Conservation (phyloP, 2,888 invertebrate genomes). For the Ormyrus thymus region DNA sequence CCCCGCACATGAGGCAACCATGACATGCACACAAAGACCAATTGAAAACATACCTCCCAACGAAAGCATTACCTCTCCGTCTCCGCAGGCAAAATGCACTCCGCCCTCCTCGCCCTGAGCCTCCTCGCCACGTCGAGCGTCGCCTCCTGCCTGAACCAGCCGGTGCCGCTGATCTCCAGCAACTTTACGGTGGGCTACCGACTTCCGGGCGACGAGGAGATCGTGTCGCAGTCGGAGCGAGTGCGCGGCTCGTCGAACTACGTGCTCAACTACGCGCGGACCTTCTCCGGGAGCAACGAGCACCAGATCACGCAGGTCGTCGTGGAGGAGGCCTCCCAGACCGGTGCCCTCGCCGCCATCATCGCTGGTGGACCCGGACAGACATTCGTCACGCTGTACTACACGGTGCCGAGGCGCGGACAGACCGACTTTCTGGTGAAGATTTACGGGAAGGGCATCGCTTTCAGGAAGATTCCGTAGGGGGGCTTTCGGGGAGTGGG, state of each 20-base stretch:
- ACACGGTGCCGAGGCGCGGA: slow-evolving; percentile 20
- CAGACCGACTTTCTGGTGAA: slow-evolving; percentile 22
- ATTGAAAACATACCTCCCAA: not conserved
- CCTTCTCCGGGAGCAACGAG: slow-evolving; percentile 32
- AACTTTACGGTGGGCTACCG: slow-evolving; percentile 26
- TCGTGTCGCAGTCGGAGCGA: not conserved
- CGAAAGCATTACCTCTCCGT: not conserved
- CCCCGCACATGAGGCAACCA: not conserved
- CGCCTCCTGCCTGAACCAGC: not conserved
- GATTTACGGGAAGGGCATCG: slow-evolving; percentile 30
- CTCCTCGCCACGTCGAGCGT: not conserved
- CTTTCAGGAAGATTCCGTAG: slow-evolving; percentile 37
- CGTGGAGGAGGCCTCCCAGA: slow-evolving; percentile 7
- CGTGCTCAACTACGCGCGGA: slow-evolving; percentile 21
- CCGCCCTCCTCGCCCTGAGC: too few species aligned
- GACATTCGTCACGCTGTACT: slow-evolving; percentile 38
- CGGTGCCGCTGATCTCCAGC: not conserved
- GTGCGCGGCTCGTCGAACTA: slow-evolving; percentile 30
- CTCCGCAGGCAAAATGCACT: not conserved
- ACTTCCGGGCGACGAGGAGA: slow-evolving; percentile 19
- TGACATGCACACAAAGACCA: not conserved
- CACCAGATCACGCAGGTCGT: slow-evolving; percentile 35
- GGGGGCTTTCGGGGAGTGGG: not conserved
- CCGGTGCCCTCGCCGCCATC: slow-evolving; percentile 33
- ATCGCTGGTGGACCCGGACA: slow-evolving; percentile 44